Conservation (phyloP, 2,888 invertebrate genomes). For the Ophioninae sp. region DNA sequence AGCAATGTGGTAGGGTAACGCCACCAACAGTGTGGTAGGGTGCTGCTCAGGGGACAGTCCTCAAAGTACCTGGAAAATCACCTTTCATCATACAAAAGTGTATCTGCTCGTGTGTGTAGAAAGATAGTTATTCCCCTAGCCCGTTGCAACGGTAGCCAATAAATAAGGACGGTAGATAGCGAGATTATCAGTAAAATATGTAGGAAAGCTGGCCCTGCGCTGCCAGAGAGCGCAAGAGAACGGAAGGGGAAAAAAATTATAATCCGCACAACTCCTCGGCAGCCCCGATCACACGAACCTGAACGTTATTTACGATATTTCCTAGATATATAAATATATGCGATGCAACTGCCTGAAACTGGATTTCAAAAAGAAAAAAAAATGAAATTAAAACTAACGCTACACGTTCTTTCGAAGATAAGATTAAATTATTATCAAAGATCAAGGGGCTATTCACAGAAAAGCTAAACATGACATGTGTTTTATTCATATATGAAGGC, state of each 20-base stretch:
- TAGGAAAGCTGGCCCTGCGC: slow-evolving; percentile 58
- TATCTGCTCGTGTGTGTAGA: neutral
- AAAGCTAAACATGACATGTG: neutral
- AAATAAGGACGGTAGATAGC: slow-evolving; percentile 65
- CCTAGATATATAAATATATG: neutral
- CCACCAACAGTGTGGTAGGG: no score
- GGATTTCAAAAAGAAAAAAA: slow-evolving; percentile 17
- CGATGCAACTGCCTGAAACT: neutral
- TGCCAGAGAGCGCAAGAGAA: slow-evolving; percentile 21
- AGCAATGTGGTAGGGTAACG: no score
- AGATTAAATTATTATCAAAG: neutral
- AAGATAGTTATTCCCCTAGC: slow-evolving; percentile 41
- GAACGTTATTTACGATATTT: slow-evolving; percentile 54
- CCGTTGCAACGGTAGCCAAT: slow-evolving; percentile 63
- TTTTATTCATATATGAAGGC: no score
- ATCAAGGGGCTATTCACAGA: neutral
- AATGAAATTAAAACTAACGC: slow-evolving; percentile 13
- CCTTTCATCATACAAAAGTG: neutral
- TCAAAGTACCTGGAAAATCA: slow-evolving; percentile 2
- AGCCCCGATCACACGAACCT: slow-evolving; percentile 27
- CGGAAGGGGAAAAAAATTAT: slow-evolving; percentile 44
- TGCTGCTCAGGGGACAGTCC: neutral
- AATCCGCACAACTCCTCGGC: slow-evolving; percentile 45
- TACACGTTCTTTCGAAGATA: neutral
- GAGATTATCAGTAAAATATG: slow-evolving; percentile 69